These are phyloP conservation scores for Peromyscus leucopus DNA, from an alignment of 2,113 vertebrate genomes.

Conservation along the genomic window DNA sequence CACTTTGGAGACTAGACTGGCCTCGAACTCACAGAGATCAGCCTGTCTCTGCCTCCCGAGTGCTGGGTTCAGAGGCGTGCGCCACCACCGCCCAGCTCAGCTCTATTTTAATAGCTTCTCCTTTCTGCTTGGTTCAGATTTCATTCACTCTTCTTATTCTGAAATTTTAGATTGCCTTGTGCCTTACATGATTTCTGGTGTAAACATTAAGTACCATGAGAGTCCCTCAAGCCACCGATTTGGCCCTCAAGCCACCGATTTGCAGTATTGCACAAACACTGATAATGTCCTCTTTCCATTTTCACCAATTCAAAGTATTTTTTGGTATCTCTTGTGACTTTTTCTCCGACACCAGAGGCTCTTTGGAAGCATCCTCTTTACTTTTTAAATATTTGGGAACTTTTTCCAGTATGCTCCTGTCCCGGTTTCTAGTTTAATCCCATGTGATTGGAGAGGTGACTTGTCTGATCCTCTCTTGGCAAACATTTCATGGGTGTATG, in stretches of 20 bases:
- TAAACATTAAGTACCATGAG: background rate
- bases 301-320: constrained; percentile 29
- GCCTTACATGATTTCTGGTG: background rate
- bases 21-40: too few relatives aligned
- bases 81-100: background rate
- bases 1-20: too few relatives aligned
- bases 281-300: background rate
- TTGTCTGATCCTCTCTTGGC: background rate
- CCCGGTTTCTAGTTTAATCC: constrained; percentile 10
- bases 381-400: background rate
- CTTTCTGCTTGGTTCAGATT: background rate
- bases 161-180: background rate
- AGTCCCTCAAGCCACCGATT: background rate
- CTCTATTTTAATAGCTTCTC: constrained; percentile 10
- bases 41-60: too few relatives aligned
- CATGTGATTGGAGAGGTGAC: background rate
- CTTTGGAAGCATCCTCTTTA: constrained; percentile 33
- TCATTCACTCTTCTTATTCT: background rate
- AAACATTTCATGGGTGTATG: background rate
- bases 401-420: background rate
- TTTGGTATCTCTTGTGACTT: background rate
- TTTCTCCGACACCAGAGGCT: background rate
- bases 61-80: too few relatives aligned
- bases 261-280: background rate
- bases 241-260: background rate